phyloP scores from a whole-genome alignment of 2,888 invertebrate genomes.

The Sussaba pulchella region DNA sequence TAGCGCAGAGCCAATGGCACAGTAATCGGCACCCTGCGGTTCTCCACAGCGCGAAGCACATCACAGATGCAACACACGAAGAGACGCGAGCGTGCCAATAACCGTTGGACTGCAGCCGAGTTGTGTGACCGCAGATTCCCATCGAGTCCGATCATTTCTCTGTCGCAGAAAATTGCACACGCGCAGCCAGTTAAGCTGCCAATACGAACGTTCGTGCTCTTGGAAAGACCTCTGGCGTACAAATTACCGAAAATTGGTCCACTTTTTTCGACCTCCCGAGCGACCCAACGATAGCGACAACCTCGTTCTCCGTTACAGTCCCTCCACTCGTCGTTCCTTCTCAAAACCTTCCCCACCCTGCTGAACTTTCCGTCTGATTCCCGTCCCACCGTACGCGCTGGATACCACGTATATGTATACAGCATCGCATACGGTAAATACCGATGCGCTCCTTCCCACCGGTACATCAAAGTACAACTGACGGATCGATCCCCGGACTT shows the following conservation, averaged over 20 bases:
- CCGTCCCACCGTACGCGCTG: conserved; percentile 13
- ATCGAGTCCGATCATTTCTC: conserved; percentile 1
- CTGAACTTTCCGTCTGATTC: conserved; percentile 1
- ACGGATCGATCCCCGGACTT: conserved; percentile 70
- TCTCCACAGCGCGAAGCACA: not conserved
- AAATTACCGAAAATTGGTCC: conserved; percentile 81
- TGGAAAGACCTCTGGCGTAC: conserved; percentile 72
- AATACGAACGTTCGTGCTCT: conserved; percentile 56
- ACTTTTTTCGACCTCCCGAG: conserved; percentile 73
- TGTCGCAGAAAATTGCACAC: conserved; percentile 6
- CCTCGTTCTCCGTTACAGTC: conserved; percentile 16
- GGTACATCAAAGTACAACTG: conserved; percentile 70
- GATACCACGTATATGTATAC: conserved; percentile 16
- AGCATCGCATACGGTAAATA: conserved; percentile 64
- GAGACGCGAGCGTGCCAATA: conserved; percentile 19
- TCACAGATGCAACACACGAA: not conserved
- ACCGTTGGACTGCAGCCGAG: not conserved
- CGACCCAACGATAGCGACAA: conserved; percentile 49
- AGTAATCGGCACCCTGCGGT: conserved; percentile 1
- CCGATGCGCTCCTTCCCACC: conserved; percentile 70
- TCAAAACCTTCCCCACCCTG: not conserved
- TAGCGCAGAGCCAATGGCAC: not conserved
- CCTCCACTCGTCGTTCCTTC: conserved; percentile 54
- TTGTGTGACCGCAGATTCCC: conserved; percentile 2
- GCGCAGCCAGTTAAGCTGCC: conserved; percentile 49